These are phyloP conservation scores for Ceratosolen fusciceps DNA, from an alignment of 1,140 invertebrate genomes.

Conservation along the genomic window DNA sequence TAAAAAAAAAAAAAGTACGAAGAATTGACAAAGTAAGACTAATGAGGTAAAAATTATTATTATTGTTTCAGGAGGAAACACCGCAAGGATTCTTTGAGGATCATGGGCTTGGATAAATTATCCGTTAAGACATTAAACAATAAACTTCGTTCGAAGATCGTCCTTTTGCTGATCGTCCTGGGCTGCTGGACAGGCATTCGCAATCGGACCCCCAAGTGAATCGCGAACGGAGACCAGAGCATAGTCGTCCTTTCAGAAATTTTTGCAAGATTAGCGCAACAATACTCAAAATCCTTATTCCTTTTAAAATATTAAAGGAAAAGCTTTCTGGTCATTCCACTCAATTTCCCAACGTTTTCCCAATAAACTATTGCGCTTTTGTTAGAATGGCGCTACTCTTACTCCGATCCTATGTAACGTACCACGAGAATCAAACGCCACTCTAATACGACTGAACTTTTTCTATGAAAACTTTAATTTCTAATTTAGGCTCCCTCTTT, in stretches of 20 bases:
- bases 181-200: no score
- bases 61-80: constrained; percentile 93
- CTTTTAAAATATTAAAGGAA: neutral
- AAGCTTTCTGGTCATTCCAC: neutral
- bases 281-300: constrained; percentile 8
- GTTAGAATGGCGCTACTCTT: no score
- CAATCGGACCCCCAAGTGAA: neutral
- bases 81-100: constrained; percentile 99
- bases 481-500: no score
- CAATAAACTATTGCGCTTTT: no score
- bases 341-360: neutral
- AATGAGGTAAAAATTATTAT: constrained; percentile 21
- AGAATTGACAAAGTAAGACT: no score
- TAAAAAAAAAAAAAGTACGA: no score
- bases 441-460: no score
- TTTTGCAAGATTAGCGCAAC: neutral
- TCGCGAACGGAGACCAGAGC: constrained; percentile 11
- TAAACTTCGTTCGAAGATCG: constrained; percentile 7
- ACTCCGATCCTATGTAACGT: no score
- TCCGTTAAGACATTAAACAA: neutral
- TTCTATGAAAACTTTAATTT: no score
- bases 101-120: constrained; percentile 91
- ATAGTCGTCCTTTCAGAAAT: neutral
- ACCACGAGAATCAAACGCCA: neutral
- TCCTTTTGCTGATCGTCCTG: neutral